phyloP scores from a whole-genome alignment of 2,888 invertebrate species.

The Cantharis rustica region DNA sequence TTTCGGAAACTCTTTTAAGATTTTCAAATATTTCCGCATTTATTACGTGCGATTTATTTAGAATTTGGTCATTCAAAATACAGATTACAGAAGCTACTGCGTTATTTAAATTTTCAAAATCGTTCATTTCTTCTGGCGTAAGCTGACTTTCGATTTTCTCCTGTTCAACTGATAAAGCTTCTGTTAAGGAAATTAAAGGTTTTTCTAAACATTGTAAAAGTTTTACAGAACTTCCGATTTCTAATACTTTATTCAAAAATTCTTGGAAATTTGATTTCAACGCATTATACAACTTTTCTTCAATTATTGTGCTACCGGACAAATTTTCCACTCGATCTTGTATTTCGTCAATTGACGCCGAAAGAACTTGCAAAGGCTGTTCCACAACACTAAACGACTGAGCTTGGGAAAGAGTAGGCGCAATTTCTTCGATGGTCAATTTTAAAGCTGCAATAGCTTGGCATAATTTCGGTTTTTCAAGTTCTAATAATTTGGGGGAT shows the following conservation, averaged over 20 bases:
- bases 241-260: not conserved
- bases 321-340: not conserved
- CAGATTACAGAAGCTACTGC: not conserved
- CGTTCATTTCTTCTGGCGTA: not conserved
- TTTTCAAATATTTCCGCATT: not conserved
- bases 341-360: slow-evolving; percentile 32
- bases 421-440: slow-evolving; percentile 10
- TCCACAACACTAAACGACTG: slow-evolving; percentile 20
- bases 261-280: not conserved
- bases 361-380: slow-evolving; percentile 35
- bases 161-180: not conserved
- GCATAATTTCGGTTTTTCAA: slow-evolving; percentile 18
- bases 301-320: not conserved
- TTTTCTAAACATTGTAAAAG: not conserved
- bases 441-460: slow-evolving; percentile 30
- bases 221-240: not conserved
- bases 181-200: not conserved
- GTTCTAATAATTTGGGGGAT: slow-evolving; percentile 30
- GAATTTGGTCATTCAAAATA: not conserved
- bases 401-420: not conserved
- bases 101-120: not conserved
- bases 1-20: not conserved
- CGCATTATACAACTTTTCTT: not conserved
- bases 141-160: not conserved
- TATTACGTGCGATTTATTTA: not conserved